Evolutionary conservation across 1,140 invertebrate genomes (phyloP).

Genomic region (Brachionus rotundiformis): DNA sequence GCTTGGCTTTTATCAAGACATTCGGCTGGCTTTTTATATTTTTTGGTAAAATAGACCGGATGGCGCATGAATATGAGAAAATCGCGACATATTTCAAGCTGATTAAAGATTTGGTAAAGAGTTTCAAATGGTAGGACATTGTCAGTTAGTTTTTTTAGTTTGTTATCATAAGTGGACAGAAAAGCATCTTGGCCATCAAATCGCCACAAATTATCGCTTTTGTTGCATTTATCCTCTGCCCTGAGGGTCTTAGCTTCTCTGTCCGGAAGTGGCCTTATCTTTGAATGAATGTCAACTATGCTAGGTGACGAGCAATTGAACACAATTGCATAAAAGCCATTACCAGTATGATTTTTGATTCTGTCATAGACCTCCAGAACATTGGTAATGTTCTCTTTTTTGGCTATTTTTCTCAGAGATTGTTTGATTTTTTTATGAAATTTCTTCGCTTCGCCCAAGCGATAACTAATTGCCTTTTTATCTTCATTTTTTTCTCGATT

Average conservation of each 20-base stretch:
- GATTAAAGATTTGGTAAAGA: neutral
- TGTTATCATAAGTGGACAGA: conserved; percentile 9
- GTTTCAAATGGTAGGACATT: conserved; percentile 20
- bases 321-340: conserved; percentile 38
- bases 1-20: neutral
- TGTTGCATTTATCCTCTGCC: conserved; percentile 6
- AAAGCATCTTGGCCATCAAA: neutral
- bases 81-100: neutral
- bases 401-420: neutral
- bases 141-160: neutral
- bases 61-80: conserved; percentile 7
- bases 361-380: neutral
- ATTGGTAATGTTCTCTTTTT: conserved; percentile 12
- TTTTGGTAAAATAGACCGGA: conserved; percentile 11
- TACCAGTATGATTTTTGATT: conserved; percentile 35
- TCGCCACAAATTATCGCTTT: conserved; percentile 4
- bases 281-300: conserved; percentile 1
- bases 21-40: conserved; percentile 16
- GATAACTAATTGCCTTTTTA: neutral
- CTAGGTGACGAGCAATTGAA: conserved; percentile 20
- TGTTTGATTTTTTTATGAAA: conserved; percentile 12
- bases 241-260: neutral
- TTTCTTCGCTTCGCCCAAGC: neutral
- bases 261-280: neutral
- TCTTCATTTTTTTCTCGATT: neutral